Conservation (phyloP, 2,797 vertebrate genomes). For the Avahi laniger region DNA sequence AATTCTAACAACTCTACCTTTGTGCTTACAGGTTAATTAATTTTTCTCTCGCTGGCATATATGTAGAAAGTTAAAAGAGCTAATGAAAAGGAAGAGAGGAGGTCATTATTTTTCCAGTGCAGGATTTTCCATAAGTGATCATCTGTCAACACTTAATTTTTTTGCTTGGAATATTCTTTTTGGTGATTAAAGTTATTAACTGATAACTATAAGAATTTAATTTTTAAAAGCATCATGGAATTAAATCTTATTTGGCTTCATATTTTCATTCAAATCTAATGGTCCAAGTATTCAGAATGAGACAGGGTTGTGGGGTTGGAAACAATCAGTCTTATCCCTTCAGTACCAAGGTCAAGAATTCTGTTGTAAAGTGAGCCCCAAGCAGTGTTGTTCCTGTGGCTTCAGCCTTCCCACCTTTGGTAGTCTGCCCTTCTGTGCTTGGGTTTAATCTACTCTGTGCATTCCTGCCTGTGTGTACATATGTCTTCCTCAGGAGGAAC, state of each 20-base stretch:
- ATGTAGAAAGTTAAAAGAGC: neutral
- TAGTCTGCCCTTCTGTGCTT: neutral
- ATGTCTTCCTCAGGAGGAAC: neutral
- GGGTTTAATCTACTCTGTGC: neutral
- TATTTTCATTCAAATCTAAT: neutral
- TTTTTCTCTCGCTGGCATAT: neutral
- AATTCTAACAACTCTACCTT: neutral
- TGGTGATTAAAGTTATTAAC: neutral
- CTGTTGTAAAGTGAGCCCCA: neutral
- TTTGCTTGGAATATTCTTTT: constrained; percentile 36
- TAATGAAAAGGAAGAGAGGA: neutral
- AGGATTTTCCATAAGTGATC: neutral
- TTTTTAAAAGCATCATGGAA: neutral
- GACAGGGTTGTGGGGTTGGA: neutral
- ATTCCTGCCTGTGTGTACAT: fast-evolving
- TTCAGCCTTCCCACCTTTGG: neutral
- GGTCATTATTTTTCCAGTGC: neutral
- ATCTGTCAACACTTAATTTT: constrained; percentile 7
- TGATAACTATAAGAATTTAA: neutral
- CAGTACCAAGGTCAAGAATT: no score
- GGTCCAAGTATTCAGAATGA: neutral
- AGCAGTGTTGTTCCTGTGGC: fast-evolving
- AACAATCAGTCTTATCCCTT: neutral
- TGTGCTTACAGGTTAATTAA: neutral
- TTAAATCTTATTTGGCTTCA: neutral